Evolutionary conservation across 2,113 vertebrate genomes (phyloP).

Genomic region (Leucopsar rothschildi): DNA sequence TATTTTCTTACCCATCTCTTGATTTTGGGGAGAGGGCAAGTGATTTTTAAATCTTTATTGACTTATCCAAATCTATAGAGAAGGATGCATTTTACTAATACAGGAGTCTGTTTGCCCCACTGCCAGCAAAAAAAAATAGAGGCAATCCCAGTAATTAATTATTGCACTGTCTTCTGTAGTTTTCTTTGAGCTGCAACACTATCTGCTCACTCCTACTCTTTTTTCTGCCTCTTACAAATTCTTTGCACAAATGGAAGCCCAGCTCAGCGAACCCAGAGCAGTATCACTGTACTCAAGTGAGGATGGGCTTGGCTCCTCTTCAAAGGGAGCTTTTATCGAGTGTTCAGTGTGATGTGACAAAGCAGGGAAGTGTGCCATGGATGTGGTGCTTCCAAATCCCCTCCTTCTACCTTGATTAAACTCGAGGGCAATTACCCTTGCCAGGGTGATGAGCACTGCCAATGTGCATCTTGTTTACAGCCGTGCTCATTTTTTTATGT

Average conservation of each 20-base stretch:
- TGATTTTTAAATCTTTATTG: not conserved
- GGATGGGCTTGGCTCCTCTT: slow-evolving; percentile 50
- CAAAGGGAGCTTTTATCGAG: slow-evolving; percentile 48
- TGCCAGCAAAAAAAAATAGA: not conserved
- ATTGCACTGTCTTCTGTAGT: not conserved
- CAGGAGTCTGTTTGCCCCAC: not conserved
- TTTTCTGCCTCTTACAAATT: not conserved
- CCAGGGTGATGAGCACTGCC: not conserved
- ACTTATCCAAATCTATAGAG: not conserved
- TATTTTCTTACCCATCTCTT: not conserved
- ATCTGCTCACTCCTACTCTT: not conserved
- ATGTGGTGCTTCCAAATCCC: not conserved
- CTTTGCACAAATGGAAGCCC: slow-evolving; percentile 3
- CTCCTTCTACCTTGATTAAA: slow-evolving; percentile 19
- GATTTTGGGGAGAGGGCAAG: not conserved
- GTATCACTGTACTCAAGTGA: not conserved
- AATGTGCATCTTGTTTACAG: not conserved
- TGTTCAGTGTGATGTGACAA: slow-evolving; percentile 32
- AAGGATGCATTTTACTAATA: not conserved
- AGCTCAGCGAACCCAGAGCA: not conserved
- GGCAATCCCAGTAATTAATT: not conserved
- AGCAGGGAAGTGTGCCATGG: slow-evolving; percentile 32
- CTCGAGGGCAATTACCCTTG: not conserved
- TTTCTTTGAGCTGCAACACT: not conserved
- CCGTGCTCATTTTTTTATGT: not conserved